phyloP scores from a whole-genome alignment of 2,888 invertebrate genomes.

The Palloptera scutellata region DNA sequence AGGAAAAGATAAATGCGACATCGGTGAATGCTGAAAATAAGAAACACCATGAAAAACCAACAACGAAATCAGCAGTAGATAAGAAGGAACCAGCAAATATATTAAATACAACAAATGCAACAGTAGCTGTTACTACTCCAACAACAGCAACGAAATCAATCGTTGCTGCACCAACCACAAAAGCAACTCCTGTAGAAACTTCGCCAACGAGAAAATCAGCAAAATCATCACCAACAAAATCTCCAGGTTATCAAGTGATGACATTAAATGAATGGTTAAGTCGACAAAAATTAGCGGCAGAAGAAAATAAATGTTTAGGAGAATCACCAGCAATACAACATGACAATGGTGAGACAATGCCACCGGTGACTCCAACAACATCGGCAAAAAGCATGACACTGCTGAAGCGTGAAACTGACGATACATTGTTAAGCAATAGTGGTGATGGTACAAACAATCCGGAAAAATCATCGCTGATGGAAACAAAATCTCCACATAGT shows the following conservation, averaged over 20 bases:
- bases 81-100: neutral
- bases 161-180: neutral
- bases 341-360: neutral
- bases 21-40: neutral
- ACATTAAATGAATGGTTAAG: slow-evolving; percentile 41
- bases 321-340: slow-evolving; percentile 2
- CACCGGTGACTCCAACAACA: neutral
- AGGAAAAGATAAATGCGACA: neutral
- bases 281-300: neutral
- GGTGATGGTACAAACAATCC: slow-evolving; percentile 8
- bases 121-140: neutral
- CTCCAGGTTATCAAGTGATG: slow-evolving; percentile 25
- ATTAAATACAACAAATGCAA: neutral
- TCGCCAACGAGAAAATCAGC: neutral
- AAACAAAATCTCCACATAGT: neutral
- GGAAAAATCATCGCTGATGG: neutral
- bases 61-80: neutral
- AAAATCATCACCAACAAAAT: slow-evolving; percentile 19
- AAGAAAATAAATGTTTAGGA: neutral
- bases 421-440: neutral
- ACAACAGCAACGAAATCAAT: neutral
- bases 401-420: neutral
- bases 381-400: neutral
- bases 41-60: neutral
- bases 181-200: neutral